Evolutionary conservation across 2,113 vertebrate genomes (phyloP), one percentile per base, ranked within the genome.

Genomic region (Poeciliopsis occidentalis): DNA sequence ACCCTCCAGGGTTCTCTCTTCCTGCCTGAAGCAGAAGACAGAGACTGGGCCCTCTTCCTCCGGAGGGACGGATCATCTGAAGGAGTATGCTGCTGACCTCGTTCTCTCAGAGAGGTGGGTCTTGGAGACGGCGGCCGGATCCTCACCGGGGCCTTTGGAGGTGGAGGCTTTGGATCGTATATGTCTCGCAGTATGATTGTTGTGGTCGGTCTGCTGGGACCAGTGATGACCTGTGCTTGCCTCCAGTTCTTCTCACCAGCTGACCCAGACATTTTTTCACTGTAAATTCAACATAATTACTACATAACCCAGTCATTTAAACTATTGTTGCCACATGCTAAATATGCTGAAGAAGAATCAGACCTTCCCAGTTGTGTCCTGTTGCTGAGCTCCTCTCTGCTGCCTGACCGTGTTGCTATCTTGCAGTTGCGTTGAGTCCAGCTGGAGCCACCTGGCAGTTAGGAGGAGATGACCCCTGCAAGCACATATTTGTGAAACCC

Each of bases 21-120:
- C 13, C 88, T 92, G 71, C 93, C 94, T 0, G 91, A 87, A 0
- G 93, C 90, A 0, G 90, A 90, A 3, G 96, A 94, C 67, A 99
- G 91, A 7, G 97, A 99, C 51, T 91, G 94, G 0, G 96, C 90
- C 2, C 96, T 92, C n/a, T 88, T 94, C 64, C 93, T 91, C 67
- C 96, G 96, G 84, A 96, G 96, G 11, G 84, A 86, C 0, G 95
- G 94, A 11, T 96, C 95, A 0, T 93, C 94, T 78, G 88, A 68
- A 37, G 31, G 1, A 51, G 57, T 79, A 1, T 24, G 71, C 6
- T 64, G 81, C 19, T 67, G 37, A 1, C 39, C 24, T 11, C 76
- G 31, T 24, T 86, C 82, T 47, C 70, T 80, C 0, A 57, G 13
- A 0, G 79, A 3, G 0, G 85, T 27, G 15, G 83, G 1, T 64